Percentiles rank a stretch among this genome's conserved stretches.
phyloP scores from a whole-genome alignment of 2,888 invertebrate species.

The Muschampia plurimacula region DNA sequence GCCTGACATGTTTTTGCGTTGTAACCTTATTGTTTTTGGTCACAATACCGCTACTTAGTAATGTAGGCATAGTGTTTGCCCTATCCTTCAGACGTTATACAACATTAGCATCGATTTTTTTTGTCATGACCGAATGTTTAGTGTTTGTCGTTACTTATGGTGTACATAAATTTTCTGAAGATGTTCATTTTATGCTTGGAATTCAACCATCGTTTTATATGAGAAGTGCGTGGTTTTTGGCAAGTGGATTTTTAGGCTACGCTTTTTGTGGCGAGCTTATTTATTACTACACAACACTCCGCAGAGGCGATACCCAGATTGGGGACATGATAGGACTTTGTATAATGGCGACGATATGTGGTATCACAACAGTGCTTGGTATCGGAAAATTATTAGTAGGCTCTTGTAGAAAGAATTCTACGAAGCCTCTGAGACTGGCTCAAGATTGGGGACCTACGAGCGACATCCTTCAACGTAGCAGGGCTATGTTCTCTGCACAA shows the following conservation, averaged over 20 bases:
- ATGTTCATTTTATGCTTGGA: slow-evolving; percentile 80
- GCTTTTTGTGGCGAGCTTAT: slow-evolving; percentile 54
- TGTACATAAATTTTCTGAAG: slow-evolving; percentile 69
- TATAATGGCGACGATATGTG: slow-evolving; percentile 38
- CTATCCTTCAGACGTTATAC: slow-evolving; percentile 51
- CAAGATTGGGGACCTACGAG: slow-evolving; percentile 70
- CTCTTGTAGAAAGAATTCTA: slow-evolving; percentile 51
- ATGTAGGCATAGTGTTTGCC: slow-evolving; percentile 53
- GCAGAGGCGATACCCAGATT: neutral
- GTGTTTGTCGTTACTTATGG: slow-evolving; percentile 75
- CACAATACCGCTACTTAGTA: slow-evolving; percentile 63
- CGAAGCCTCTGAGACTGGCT: slow-evolving; percentile 54
- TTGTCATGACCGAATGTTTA: slow-evolving; percentile 58
- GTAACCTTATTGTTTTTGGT: slow-evolving; percentile 55
- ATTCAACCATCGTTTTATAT: slow-evolving; percentile 63
- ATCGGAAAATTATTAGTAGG: slow-evolving; percentile 53
- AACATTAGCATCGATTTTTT: slow-evolving; percentile 53
- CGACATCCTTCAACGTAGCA: slow-evolving; percentile 67
- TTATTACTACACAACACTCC: neutral
- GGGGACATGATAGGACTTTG: slow-evolving; percentile 47
- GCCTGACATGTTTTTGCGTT: slow-evolving; percentile 54
- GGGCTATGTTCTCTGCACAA: slow-evolving; percentile 79
- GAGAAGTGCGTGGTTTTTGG: slow-evolving; percentile 62
- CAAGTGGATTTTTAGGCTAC: slow-evolving; percentile 54
- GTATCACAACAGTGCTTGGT: slow-evolving; percentile 41